Conservation (phyloP, 2,888 invertebrate species). For the Tachystola acroxantha region DNA sequence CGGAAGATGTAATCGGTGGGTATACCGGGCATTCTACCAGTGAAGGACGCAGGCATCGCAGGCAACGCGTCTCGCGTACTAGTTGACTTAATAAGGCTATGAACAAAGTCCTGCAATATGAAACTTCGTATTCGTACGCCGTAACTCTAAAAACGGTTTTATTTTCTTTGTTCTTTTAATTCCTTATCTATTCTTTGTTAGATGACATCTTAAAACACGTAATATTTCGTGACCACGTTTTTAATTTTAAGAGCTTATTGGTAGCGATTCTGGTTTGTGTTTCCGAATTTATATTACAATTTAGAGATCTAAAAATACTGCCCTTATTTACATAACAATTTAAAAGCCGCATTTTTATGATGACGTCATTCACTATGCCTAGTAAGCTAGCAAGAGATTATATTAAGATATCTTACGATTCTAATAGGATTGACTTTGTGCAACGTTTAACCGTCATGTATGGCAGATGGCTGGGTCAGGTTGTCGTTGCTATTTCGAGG, state of each 20-base stretch:
- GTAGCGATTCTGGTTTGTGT: too few species aligned
- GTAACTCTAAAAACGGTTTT: slow-evolving; percentile 1
- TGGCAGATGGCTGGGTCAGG: too few species aligned
- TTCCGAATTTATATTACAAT: neutral
- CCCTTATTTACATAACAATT: too few species aligned
- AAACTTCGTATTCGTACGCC: slow-evolving; percentile 8
- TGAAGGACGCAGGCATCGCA: slow-evolving; percentile 58
- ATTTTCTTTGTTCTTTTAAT: slow-evolving; percentile 19
- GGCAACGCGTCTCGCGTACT: slow-evolving; percentile 53
- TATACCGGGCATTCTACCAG: slow-evolving; percentile 39
- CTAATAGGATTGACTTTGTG: too few species aligned
- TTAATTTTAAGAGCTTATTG: neutral
- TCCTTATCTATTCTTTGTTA: slow-evolving; percentile 15
- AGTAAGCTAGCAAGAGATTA: too few species aligned
- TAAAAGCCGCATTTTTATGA: too few species aligned
- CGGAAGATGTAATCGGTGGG: slow-evolving; percentile 51
- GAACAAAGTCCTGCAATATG: slow-evolving; percentile 28
- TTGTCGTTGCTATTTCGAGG: too few species aligned
- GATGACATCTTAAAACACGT: slow-evolving; percentile 8
- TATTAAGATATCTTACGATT: too few species aligned
- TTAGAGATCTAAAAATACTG: too few species aligned
- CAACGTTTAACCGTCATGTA: too few species aligned
- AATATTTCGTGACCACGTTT: slow-evolving; percentile 4
- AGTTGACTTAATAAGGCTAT: slow-evolving; percentile 33
- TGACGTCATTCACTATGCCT: too few species aligned